phyloP scores from a whole-genome alignment of 92 coral and sea anemone genomes.

The Phymanthus crucifer region DNA sequence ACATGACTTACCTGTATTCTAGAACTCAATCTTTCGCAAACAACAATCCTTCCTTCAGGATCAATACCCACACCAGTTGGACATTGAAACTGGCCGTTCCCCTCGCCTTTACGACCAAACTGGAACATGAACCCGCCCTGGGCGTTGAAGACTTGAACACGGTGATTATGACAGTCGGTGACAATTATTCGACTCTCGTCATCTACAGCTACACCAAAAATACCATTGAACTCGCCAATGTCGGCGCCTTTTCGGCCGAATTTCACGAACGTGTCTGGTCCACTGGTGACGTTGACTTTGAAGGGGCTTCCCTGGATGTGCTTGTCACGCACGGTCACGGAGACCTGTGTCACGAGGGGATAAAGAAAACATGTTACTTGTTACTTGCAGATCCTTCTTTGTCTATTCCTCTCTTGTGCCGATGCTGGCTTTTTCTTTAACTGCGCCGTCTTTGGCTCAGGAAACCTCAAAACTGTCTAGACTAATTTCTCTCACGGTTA shows the following conservation, averaged over 20 bases:
- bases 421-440: too few relatives aligned
- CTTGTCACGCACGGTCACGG: conserved; percentile 96
- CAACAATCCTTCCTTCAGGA: conserved; percentile 90
- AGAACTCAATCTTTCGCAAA: conserved; percentile 94
- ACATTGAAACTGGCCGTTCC: conserved; percentile 98
- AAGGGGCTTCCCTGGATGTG: conserved; percentile 99
- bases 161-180: conserved; percentile 97
- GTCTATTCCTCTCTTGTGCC: too few relatives aligned
- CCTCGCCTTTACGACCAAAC: conserved; percentile 99
- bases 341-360: conserved; percentile 54
- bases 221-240: conserved; percentile 94
- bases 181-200: conserved; percentile 95
- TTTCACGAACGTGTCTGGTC: conserved; percentile 75
- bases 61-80: conserved; percentile 99
- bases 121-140: conserved; percentile 92
- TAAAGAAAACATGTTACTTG: not conserved
- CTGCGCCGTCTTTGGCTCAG: too few relatives aligned
- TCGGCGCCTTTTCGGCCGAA: conserved; percentile 93
- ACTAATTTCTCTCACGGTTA: too few relatives aligned
- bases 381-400: too few relatives aligned
- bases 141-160: conserved; percentile 96
- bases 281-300: conserved; percentile 89
- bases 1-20: conserved; percentile 76
- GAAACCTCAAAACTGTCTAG: too few relatives aligned
- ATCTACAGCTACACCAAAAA: conserved; percentile 97